Evolutionary conservation across 2,113 vertebrate genomes (phyloP).

Genomic region (Cyrtonyx montezumae): DNA sequence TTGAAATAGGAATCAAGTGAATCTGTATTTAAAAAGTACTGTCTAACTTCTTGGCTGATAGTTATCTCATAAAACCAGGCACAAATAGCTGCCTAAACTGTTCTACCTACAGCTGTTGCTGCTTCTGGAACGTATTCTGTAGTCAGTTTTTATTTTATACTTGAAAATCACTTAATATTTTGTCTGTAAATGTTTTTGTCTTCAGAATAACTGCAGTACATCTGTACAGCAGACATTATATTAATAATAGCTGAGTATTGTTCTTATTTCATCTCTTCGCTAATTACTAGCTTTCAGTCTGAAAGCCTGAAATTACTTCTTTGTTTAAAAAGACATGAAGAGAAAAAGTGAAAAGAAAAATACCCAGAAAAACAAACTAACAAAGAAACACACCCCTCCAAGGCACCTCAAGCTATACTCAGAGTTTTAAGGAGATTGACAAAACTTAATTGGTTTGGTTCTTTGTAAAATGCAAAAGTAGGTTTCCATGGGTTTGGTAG

Average conservation of each 20-base stretch:
- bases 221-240: fast-evolving
- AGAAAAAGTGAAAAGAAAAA: background rate
- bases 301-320: background rate
- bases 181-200: background rate
- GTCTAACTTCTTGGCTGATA: background rate
- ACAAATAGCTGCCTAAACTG: background rate
- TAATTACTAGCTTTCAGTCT: background rate
- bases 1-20: background rate
- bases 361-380: background rate
- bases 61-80: background rate
- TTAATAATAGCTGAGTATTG: background rate
- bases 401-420: fast-evolving
- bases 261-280: background rate
- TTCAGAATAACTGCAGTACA: background rate
- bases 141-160: background rate
- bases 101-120: background rate
- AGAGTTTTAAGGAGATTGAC: background rate
- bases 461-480: background rate
- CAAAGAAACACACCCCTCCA: background rate
- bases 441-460: background rate
- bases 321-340: background rate
- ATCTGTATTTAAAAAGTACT: background rate
- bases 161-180: background rate
- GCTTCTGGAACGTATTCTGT: background rate
- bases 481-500: background rate